Conservation (phyloP, 2,797 vertebrate genomes). For the Carcharodon carcharias region DNA sequence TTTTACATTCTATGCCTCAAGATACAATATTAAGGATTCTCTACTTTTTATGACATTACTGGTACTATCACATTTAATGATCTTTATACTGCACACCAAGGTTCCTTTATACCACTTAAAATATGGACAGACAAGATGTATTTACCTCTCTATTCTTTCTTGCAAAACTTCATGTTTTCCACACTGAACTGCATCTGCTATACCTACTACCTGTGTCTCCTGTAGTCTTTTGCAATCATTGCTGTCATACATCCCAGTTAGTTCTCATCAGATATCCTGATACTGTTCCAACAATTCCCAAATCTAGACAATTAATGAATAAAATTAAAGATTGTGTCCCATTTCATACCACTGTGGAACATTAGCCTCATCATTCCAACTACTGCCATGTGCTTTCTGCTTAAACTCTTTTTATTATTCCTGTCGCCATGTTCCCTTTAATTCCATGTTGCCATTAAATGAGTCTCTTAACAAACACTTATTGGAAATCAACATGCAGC, state of each 20-base stretch:
- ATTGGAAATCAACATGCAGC: neutral
- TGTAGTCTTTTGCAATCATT: neutral
- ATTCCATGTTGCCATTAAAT: neutral
- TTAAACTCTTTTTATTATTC: neutral
- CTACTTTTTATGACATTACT: neutral
- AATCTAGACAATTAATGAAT: neutral
- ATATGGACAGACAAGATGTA: neutral
- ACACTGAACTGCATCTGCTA: neutral
- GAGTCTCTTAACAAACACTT: neutral
- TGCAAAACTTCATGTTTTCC: neutral
- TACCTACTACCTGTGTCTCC: neutral
- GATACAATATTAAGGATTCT: neutral
- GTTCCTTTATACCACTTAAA: neutral
- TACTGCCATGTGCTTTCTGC: neutral
- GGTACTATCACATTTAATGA: neutral
- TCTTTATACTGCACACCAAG: neutral
- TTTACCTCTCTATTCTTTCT: neutral
- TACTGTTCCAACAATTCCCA: neutral
- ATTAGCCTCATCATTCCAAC: neutral
- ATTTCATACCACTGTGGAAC: neutral
- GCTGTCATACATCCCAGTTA: neutral
- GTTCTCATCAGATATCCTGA: neutral
- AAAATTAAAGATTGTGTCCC: neutral
- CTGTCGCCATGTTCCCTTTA: neutral
- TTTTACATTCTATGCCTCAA: neutral